phyloP scores from a whole-genome alignment of 2,888 invertebrate genomes.

The Brachylomia viminalis region DNA sequence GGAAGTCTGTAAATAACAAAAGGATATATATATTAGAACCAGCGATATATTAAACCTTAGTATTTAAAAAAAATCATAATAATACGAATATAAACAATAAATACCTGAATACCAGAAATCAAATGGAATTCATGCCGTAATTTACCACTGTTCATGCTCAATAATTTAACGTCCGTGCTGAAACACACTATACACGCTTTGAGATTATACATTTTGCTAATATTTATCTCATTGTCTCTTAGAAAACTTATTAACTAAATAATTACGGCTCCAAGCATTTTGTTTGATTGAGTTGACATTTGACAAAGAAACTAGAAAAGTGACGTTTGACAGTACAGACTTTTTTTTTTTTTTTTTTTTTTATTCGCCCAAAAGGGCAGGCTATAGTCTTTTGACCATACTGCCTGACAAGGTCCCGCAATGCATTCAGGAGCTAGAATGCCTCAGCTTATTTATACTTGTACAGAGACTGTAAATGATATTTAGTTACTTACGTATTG shows the following conservation, averaged over 20 bases:
- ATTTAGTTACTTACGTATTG: too few relatives aligned
- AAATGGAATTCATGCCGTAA: constrained; percentile 80
- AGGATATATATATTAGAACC: not conserved
- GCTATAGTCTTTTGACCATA: too few relatives aligned
- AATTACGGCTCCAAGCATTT: constrained; percentile 45
- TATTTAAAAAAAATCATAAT: not conserved
- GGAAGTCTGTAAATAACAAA: constrained; percentile 74
- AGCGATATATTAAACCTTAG: not conserved
- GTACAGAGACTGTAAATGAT: too few relatives aligned
- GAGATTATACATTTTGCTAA: constrained; percentile 77
- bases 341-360: too few relatives aligned
- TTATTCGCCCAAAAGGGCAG: too few relatives aligned
- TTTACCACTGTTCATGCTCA: constrained; percentile 76
- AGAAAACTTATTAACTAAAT: constrained; percentile 12
- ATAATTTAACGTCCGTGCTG: constrained; percentile 78
- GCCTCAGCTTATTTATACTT: too few relatives aligned
- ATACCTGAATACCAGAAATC: constrained; percentile 83
- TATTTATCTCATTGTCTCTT: constrained; percentile 43
- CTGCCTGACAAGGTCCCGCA: too few relatives aligned
- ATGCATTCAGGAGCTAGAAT: too few relatives aligned
- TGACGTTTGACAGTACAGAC: constrained; percentile 1
- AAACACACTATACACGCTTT: constrained; percentile 85
- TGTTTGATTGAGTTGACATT: constrained; percentile 50
- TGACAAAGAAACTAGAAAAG: constrained; percentile 27
- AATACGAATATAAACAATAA: constrained; percentile 54